Evolutionary conservation across 1,140 invertebrate genomes (phyloP), one percentile per base, ranked within the genome.

Genomic region (Homarus americanus): DNA sequence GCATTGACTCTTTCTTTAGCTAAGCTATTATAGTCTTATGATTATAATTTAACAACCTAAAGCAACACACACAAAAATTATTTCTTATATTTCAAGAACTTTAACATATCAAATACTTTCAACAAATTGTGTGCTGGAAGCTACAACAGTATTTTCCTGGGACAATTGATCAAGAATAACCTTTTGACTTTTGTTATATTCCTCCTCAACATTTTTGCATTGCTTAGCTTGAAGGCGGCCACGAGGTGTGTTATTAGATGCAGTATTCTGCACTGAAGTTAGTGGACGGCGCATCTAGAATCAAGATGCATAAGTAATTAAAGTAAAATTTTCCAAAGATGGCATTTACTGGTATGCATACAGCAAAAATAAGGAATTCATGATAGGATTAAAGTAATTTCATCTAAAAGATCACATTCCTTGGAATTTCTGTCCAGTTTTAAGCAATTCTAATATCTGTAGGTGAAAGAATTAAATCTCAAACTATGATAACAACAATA

Each of bases 141-240:
- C 32, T 12, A 91, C 80, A 44, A 49, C 38, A 24, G 49, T 75
- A 4, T 83, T 80, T 10, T 91, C 41, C 15, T 69, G 44, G 5
- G 79, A 34, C 24, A 91, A 32, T 34, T 91, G 88, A 2, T 41
- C 63, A 9, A 91, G 63, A 53, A 91, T 82, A 17, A 76, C 72
- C 44, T 83, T 49, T 12, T 91, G 88, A 53, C 86, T 91, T 24
- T 91, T 91, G 40, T 66, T 91, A 38, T 83, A 91, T 40, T 91
- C 90, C 34, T 86, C 90, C 41, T 91, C 90, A 10, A 91, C 41
- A 38, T 49, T 86, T 66, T 58, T 78, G 76, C 90, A 91, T 36
- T 91, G 90, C 36, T 86, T 91, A n/a, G 90, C 90, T 80, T 91
- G 90, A 44, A 91, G 82, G 41, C 86, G 76, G 49, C 79, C 73